Base-by-base conservation (phyloP, 1,140 invertebrate species). In the Streblospio benedicti region DNA sequence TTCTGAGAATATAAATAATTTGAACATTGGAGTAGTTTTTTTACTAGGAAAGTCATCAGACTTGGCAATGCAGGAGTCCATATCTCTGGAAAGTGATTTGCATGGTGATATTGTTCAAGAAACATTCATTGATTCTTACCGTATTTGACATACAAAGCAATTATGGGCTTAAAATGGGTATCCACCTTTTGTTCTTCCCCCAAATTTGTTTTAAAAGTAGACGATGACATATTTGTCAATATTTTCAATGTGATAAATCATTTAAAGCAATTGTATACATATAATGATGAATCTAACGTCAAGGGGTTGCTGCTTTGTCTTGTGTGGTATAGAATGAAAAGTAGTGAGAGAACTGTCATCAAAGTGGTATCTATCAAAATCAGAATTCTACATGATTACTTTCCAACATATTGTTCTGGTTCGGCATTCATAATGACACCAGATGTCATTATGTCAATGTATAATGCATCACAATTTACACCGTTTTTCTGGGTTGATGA, bases 71-170 rank as follows among this genome's bases (percentile, higher is more conserved):
- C 81, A 85, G 63, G 60, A 71, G 0, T 65, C 69, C 12, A 65
- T 91, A 1, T 67, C 80, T 14, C 66, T 79, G 44, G 89, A 91
- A 71, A 82, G 83, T 67, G 65, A 66, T 2, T 66, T 65, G 1
- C 81, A 84, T 66, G 74, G 78, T 20, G 89, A 91, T 69, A 79
- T 91, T 57, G 80, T 90, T 41, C 86, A 89, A 77, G 88, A 87
- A n/a, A 84, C 82, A 64, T 90, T 90, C 73, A 60, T 80, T 14
- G 89, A 91, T 76, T 80, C 81, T 33, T 91, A 91, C 69, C 81
- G 84, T 61, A 91, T 75, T 82, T 91, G 76, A 90, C 89, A 1
- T 89, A 90, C 68, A 91, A 91, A 71, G 87, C 89, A 75, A 84
- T 87, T 1, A 88, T 89, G 85, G 85, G 83, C 4, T 81, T 91